Conservation (phyloP, 2,888 invertebrate species). For the Anaspis maculata region DNA sequence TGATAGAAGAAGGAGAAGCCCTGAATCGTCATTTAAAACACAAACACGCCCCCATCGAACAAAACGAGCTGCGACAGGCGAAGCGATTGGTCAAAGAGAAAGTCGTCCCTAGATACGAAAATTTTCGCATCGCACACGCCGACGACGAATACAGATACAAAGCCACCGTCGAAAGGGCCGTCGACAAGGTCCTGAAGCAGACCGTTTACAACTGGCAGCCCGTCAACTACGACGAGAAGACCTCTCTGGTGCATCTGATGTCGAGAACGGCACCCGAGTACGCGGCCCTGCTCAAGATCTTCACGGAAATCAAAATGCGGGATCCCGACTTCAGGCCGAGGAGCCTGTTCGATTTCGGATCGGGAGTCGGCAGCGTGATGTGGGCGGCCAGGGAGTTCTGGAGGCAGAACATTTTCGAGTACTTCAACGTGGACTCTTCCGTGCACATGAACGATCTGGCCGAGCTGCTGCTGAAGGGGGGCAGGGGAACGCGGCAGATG, state of each 20-base stretch:
- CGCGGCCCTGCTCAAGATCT: slow-evolving; percentile 58
- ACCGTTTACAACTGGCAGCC: slow-evolving; percentile 67
- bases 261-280: slow-evolving; percentile 68
- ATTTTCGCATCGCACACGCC: slow-evolving; percentile 38
- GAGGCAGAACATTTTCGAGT: slow-evolving; percentile 66
- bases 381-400: slow-evolving; percentile 77
- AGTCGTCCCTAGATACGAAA: slow-evolving; percentile 23
- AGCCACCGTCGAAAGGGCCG: slow-evolving; percentile 46
- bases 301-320: slow-evolving; percentile 62
- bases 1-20: slow-evolving; percentile 47
- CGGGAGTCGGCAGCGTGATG: slow-evolving; percentile 77
- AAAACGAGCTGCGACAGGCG: slow-evolving; percentile 43
- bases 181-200: slow-evolving; percentile 50
- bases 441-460: slow-evolving; percentile 75
- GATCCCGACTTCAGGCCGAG: slow-evolving; percentile 63
- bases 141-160: slow-evolving; percentile 42
- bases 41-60: slow-evolving; percentile 59
- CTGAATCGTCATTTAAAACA: slow-evolving; percentile 54
- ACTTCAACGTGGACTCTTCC: slow-evolving; percentile 78
- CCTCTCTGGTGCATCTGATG: slow-evolving; percentile 62
- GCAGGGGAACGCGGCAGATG: slow-evolving; percentile 53
- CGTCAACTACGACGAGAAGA: slow-evolving; percentile 58
- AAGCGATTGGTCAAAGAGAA: slow-evolving; percentile 39
- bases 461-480: slow-evolving; percentile 58
- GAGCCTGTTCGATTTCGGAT: slow-evolving; percentile 84